Percentiles rank a stretch among this genome's conserved stretches.
phyloP scores from a whole-genome alignment of 2,888 invertebrate species.

The Galerucella pusilla region DNA sequence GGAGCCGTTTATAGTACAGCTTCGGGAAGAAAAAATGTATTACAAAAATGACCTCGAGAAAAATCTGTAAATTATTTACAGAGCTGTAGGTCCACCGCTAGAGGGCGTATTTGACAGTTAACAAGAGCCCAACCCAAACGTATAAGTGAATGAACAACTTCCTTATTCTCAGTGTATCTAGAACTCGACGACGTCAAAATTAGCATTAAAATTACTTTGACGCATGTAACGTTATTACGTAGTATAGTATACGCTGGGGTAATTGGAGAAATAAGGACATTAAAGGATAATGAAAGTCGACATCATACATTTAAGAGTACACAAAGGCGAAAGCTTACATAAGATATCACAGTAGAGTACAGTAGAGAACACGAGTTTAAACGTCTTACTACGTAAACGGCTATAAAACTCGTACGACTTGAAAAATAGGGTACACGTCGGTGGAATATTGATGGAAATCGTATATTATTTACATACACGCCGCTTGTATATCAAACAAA shows the following conservation, averaged over 20 bases:
- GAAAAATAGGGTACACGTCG: neutral
- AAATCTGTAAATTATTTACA: no score
- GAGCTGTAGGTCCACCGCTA: no score
- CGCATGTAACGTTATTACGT: slow-evolving; percentile 16
- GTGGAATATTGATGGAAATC: neutral
- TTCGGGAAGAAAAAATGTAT: no score
- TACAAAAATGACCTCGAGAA: no score
- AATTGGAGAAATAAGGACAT: slow-evolving; percentile 15
- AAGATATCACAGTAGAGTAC: neutral
- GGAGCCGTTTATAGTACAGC: no score
- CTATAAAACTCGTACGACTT: neutral
- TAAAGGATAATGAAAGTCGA: slow-evolving; percentile 17
- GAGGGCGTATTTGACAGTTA: no score
- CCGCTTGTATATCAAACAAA: neutral
- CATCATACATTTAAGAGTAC: slow-evolving; percentile 17
- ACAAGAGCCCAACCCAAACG: no score
- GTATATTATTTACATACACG: neutral
- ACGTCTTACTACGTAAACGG: neutral
- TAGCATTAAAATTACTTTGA: slow-evolving; percentile 25
- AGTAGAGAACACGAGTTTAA: neutral
- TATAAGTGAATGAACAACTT: no score
- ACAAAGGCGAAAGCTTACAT: neutral
- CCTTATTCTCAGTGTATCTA: neutral
- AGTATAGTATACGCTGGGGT: neutral
- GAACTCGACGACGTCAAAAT: slow-evolving; percentile 5